Conservation (phyloP, 2,113 vertebrate genomes). For the Nycticebus coucang region DNA sequence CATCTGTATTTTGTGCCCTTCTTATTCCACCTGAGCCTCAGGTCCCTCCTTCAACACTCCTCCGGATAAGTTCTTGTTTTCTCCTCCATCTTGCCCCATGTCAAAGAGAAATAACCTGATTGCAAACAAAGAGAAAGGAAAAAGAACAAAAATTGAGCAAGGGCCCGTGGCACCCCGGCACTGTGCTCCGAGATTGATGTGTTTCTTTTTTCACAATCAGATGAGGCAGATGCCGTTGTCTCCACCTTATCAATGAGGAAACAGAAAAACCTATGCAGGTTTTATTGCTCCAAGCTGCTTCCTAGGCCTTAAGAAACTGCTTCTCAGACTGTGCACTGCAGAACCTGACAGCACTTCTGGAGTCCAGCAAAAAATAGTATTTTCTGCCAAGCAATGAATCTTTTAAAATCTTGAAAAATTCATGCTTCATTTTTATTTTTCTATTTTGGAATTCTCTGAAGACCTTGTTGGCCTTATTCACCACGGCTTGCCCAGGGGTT, state of each 20-base stretch:
- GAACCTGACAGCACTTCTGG: not conserved
- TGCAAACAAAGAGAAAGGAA: not conserved
- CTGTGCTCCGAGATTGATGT: accelerated
- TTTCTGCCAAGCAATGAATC: not conserved
- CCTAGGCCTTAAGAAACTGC: not conserved
- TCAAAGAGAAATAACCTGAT: not conserved
- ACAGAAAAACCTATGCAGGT: not conserved
- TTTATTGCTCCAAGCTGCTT: not conserved
- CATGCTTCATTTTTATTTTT: not conserved
- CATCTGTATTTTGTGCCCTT: not conserved
- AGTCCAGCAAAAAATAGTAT: not conserved
- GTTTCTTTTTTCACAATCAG: not conserved
- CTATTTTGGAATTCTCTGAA: not conserved
- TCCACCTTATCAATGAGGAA: not conserved
- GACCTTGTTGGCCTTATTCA: not conserved
- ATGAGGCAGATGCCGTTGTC: not conserved
- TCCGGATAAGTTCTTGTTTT: not conserved
- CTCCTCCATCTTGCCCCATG: not conserved
- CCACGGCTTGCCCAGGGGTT: not conserved
- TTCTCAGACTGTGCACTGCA: not conserved
- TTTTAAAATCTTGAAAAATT: not conserved
- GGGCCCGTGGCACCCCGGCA: not conserved
- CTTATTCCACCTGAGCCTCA: not conserved
- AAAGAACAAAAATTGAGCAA: not conserved
- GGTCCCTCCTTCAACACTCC: not conserved